Evolutionary conservation across 2,113 vertebrate species (phyloP), one percentile per base, ranked within the genome.

Genomic region (Pungitius pungitius): DNA sequence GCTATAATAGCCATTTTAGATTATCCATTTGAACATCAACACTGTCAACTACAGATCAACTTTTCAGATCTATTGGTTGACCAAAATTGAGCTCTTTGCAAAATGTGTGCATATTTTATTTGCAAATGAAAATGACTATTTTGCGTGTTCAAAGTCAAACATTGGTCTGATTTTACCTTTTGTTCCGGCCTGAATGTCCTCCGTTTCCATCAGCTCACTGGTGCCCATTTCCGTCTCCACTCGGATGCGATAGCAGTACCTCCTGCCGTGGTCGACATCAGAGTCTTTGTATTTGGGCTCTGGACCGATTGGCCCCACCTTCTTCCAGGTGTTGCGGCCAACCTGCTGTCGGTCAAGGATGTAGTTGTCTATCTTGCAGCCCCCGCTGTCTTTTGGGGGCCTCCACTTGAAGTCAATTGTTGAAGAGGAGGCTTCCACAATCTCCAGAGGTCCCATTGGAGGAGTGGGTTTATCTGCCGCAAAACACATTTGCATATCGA

Each of bases 241-340:
- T 80, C 89, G 91, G 89, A 98, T 94, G 3, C 95, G 95, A 87
- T 96, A 98, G 86, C 94, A 90, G 76, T 97, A 98, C 85, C 92
- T 96, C 69, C 27, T 89, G 52, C 96, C 96, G n/a, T 89, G 93
- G 45, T 98, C 95, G 47, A 96, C 93, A 37, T 92, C 89, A 13
- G n/a, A 60, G 0, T 94, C 95, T 0, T 88, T 95, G 88, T 96
- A 97, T 58, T 79, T 91, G 43, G 90, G 80, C 49, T 88, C 91
- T 1, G 85, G 64, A 10, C 90, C 90, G 37, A 91, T 80, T 49
- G 95, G 92, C 9, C 95, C 97, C 69, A 97, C 42, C 43, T 94
- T 93, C 80, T 94, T 95, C 97, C 96, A 98, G 3, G 95, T 92
- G 0, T 93, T 95, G 20, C 94, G 92, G 43, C 96, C 96, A 1